These are phyloP conservation scores for Leptinotarsa tumamoca DNA, from an alignment of 2,888 invertebrate species.

Conservation along the genomic window DNA sequence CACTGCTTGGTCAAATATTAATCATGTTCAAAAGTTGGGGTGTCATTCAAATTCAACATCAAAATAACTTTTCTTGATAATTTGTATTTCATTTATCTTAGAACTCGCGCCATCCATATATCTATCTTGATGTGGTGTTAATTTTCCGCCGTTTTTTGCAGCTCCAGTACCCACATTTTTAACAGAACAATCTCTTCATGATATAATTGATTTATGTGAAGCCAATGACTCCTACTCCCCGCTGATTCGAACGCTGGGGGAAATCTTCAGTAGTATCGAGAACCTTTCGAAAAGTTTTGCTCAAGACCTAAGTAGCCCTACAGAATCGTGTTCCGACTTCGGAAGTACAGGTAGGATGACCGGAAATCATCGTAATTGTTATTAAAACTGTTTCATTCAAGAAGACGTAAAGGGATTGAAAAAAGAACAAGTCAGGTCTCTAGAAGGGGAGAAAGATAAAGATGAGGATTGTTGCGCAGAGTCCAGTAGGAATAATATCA, in stretches of 20 bases:
- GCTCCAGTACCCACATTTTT: constrained; percentile 69
- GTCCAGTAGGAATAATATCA: constrained; percentile 54
- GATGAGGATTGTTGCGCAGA: constrained; percentile 82
- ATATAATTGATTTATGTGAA: constrained; percentile 82
- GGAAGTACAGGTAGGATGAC: constrained; percentile 48
- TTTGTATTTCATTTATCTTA: no score
- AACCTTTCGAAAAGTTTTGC: constrained; percentile 81
- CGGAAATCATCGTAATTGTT: no score
- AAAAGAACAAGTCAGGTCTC: constrained; percentile 79
- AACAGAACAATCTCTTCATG: constrained; percentile 81
- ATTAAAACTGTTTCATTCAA: constrained; percentile 4
- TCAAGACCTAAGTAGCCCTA: constrained; percentile 60
- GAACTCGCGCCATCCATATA: no score
- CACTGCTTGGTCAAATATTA: no score
- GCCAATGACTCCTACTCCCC: constrained; percentile 76
- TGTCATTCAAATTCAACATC: no score
- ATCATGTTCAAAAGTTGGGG: no score
- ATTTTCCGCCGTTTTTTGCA: constrained; percentile 34
- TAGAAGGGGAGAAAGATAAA: constrained; percentile 87
- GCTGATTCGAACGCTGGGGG: constrained; percentile 80
- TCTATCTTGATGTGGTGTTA: no score
- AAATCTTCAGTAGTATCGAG: constrained; percentile 79
- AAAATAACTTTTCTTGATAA: no score
- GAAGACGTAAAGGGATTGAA: constrained; percentile 70
- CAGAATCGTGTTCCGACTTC: constrained; percentile 40